These are phyloP conservation scores for Drosophila neotestacea DNA, from an alignment of 2,888 invertebrate species.

Conservation along the genomic window DNA sequence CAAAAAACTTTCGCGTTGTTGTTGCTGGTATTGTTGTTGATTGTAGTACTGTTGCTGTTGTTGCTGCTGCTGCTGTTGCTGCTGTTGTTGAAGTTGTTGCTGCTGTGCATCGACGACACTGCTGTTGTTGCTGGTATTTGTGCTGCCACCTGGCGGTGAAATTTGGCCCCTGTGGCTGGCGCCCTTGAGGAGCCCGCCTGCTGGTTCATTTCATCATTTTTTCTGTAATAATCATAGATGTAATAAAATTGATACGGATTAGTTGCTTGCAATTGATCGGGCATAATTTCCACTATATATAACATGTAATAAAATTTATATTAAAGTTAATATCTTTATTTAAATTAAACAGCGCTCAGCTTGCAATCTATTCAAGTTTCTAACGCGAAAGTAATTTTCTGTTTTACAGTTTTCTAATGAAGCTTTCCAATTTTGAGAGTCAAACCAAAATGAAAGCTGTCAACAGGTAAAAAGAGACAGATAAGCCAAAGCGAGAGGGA, in stretches of 20 bases:
- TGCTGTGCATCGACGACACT: constrained; percentile 50
- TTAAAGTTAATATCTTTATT: not conserved
- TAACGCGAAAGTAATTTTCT: constrained; percentile 33
- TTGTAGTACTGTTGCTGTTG: constrained; percentile 78
- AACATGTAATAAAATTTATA: not conserved
- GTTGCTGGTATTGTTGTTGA: constrained; percentile 67
- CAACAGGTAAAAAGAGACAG: constrained; percentile 10
- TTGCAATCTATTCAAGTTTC: not conserved
- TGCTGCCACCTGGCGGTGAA: constrained; percentile 85
- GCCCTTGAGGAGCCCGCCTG: constrained; percentile 86
- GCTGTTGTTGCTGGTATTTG: constrained; percentile 74
- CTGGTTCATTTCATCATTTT: constrained; percentile 86
- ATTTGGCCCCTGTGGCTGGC: constrained; percentile 86
- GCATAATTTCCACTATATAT: not conserved
- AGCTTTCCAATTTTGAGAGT: constrained; percentile 24
- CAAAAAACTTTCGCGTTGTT: constrained; percentile 70
- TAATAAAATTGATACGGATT: constrained; percentile 34
- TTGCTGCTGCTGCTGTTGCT: constrained; percentile 55
- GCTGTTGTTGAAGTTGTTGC: constrained; percentile 59
- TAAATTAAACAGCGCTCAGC: constrained; percentile 3
- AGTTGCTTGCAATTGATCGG: constrained; percentile 19
- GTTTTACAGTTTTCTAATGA: constrained; percentile 10
- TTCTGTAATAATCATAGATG: constrained; percentile 76
- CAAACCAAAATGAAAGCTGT: constrained; percentile 34
- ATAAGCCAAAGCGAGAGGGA: not conserved